Percentiles rank a stretch among this genome's conserved stretches.
phyloP scores from a whole-genome alignment of 2,113 vertebrate genomes.

The Plectropomus leopardus region DNA sequence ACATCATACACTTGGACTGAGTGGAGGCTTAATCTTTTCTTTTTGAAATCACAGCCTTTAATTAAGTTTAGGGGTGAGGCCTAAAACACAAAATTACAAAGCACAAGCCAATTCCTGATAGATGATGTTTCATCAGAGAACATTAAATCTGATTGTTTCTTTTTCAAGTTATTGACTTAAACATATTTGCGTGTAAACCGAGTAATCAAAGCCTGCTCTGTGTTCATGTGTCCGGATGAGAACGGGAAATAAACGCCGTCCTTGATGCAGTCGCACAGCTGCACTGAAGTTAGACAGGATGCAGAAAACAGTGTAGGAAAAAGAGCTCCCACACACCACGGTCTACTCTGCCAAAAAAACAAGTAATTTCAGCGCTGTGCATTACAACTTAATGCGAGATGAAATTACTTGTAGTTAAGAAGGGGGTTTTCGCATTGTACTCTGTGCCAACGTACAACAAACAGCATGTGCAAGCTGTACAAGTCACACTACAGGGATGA shows the following conservation, averaged over 20 bases:
- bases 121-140: background rate
- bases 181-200: background rate
- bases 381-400: conserved; percentile 69
- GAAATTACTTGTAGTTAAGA: conserved; percentile 70
- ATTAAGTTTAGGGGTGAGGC: conserved; percentile 7
- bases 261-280: conserved; percentile 74
- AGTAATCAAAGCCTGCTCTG: conserved; percentile 33
- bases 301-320: conserved; percentile 40
- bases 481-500: conserved; percentile 33
- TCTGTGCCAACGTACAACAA: conserved; percentile 61
- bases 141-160: conserved; percentile 2
- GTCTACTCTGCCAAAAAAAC: conserved; percentile 71
- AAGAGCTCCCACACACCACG: conserved; percentile 67
- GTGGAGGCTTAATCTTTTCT: background rate
- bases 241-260: conserved; percentile 61
- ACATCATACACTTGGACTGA: background rate
- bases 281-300: conserved; percentile 66
- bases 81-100: background rate
- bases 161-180: conserved; percentile 11
- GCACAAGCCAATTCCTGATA: background rate
- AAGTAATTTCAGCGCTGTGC: conserved; percentile 64
- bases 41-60: background rate
- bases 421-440: conserved; percentile 41
- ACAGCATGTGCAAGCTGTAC: conserved; percentile 24
- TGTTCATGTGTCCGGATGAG: conserved; percentile 49